Base-by-base conservation (phyloP, 2,888 invertebrate species). In the Galerucella pusilla region DNA sequence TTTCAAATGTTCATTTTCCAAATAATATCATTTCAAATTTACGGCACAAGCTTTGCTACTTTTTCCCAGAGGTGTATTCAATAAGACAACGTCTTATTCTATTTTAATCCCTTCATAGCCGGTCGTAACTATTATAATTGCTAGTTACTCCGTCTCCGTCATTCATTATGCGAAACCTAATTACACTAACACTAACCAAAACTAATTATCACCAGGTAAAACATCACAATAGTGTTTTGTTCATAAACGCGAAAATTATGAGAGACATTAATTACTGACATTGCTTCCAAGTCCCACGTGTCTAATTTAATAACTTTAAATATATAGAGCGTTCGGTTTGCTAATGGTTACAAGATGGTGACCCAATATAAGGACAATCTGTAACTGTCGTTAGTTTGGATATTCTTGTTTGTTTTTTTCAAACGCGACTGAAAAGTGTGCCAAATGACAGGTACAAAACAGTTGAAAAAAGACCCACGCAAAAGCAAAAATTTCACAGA, bases 201-300 rank as follows among this genome's bases (percentile, higher is more conserved):
- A 59, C 59, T 59, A 10, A 59, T 60, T 25, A 60, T 12, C 28
- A 11, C 28, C 60, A 60, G 60, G 60, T 60, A 60, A 60, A 20
- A 25, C 25, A 10, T 20, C 14, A 60, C 28, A 60, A 60, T 14
- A 11, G 11, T 10, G 60, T 25, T 9, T 60, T 60, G 20, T 60
- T 60, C 2, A 9, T 20, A 28, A 60, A 60, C 60, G 28, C 9
- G 60, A 60, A 60, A 60, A 60, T 60, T 60, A 60, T 60, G 60
- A 20, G 25, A 25, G 20, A 28, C 60, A 25, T 60, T 60, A 25
- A 60, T 60, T 5, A 28, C 2, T 60, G 60, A 25, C 60, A 60
- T 59, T 10, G n/a, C 60, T 28, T 60, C 3, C 2, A 12, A 12
- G 28, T 20, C 7, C 20, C 11, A 20, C 14, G 14, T 12, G 60